phyloP scores from a whole-genome alignment of 2,888 invertebrate genomes.

The Amiota minor region DNA sequence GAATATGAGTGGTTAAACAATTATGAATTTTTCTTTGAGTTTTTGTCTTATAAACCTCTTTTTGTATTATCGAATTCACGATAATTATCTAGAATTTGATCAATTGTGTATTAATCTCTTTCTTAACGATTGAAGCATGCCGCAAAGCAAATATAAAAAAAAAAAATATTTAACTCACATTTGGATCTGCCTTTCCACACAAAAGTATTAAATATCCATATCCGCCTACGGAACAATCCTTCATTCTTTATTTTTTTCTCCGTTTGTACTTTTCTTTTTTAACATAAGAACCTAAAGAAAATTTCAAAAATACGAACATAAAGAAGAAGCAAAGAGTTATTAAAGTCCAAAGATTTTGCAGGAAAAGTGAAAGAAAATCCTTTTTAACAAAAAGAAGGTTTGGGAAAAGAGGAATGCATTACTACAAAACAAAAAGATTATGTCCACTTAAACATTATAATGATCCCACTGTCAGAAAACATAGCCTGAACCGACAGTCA shows the following conservation, averaged over 20 bases:
- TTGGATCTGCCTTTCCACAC: conserved; percentile 45
- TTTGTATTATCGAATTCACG: conserved; percentile 29
- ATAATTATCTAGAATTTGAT: conserved; percentile 41
- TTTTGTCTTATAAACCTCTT: conserved; percentile 2
- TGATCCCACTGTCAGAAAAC: conserved; percentile 42
- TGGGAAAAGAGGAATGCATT: conserved; percentile 32
- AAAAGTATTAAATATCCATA: conserved; percentile 63
- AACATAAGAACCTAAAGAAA: conserved; percentile 35
- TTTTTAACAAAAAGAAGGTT: conserved; percentile 11
- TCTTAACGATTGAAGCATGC: conserved; percentile 45
- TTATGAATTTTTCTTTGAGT: neutral
- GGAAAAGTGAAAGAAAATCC: conserved; percentile 32
- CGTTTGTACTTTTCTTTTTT: conserved; percentile 43
- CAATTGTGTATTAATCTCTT: neutral
- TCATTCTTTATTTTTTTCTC: conserved; percentile 34
- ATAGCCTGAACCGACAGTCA: conserved; percentile 27
- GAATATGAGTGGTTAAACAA: neutral
- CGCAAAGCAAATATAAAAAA: conserved; percentile 36
- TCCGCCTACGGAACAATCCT: conserved; percentile 62
- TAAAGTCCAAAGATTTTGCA: conserved; percentile 45
- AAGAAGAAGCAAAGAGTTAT: conserved; percentile 54
- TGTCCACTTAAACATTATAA: conserved; percentile 64
- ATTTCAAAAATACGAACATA: neutral
- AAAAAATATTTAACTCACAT: conserved; percentile 53
- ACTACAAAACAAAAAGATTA: conserved; percentile 61